These are phyloP conservation scores for Diorhabda sublineata DNA, from an alignment of 1,140 invertebrate genomes.

Conservation along the genomic window DNA sequence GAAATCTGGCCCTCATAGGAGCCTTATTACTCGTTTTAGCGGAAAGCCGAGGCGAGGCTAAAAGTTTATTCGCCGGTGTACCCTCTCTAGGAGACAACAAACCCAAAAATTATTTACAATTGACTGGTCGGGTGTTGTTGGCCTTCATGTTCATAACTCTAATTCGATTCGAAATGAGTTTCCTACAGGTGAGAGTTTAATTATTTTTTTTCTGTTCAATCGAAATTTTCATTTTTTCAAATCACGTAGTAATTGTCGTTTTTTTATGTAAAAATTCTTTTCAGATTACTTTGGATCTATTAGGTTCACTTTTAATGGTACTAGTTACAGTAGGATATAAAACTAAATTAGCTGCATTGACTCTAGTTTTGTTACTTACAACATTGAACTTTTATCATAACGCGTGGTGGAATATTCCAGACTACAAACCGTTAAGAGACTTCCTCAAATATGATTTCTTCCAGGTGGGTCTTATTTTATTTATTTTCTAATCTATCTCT, in stretches of 20 bases:
- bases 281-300: constrained; percentile 82
- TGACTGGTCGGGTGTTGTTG: constrained; percentile 90
- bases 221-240: too few species aligned
- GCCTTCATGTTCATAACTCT: constrained; percentile 99
- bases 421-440: constrained; percentile 92
- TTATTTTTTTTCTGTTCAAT: not conserved
- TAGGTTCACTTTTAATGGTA: constrained; percentile 93
- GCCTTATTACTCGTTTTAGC: constrained; percentile 91
- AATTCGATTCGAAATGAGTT: constrained; percentile 87
- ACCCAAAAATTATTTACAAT: constrained; percentile 94
- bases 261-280: constrained; percentile 25
- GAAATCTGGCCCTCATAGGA: constrained; percentile 94
- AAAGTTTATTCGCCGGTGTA: constrained; percentile 96
- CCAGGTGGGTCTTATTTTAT: constrained; percentile 61
- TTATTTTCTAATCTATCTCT: not conserved
- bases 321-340: constrained; percentile 97
- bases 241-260: too few species aligned
- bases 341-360: constrained; percentile 94
- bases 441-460: constrained; percentile 99
- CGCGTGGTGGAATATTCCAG: constrained; percentile 94
- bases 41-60: constrained; percentile 87
- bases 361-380: constrained; percentile 86
- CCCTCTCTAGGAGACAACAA: constrained; percentile 95
- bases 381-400: constrained; percentile 96
- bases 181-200: constrained; percentile 67